Evolutionary conservation across 2,113 vertebrate genomes (phyloP).

Genomic region (Platysternon megacephalum): DNA sequence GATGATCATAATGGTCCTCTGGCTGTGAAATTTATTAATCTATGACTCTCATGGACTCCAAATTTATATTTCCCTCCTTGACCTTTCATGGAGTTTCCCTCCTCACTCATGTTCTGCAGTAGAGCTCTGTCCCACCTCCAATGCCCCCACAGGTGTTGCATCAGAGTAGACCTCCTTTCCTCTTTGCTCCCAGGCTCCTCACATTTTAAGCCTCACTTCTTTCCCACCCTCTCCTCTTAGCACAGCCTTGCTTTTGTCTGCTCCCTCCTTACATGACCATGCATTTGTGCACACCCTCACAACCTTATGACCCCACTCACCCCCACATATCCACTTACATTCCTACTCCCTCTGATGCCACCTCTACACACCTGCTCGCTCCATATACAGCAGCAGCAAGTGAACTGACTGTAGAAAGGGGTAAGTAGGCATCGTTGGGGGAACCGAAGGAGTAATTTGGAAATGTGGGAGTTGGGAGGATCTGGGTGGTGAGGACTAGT

Average conservation of each 20-base stretch:
- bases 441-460: not conserved
- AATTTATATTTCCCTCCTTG: no score
- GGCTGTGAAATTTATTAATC: no score
- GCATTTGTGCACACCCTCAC: not conserved
- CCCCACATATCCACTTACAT: not conserved
- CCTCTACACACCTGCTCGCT: not conserved
- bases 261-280: not conserved
- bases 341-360: not conserved
- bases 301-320: not conserved
- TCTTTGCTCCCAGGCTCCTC: not conserved
- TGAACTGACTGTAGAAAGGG: no score
- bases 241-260: not conserved
- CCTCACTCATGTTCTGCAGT: no score
- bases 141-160: not conserved
- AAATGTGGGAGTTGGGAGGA: not conserved
- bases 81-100: no score
- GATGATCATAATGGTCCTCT: no score
- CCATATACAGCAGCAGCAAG: not conserved
- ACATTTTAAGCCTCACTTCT: not conserved
- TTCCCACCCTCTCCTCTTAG: not conserved
- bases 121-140: no score
- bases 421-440: no score
- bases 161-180: not conserved
- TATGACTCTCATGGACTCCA: no score
- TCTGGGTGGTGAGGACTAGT: not conserved